These are phyloP conservation scores for Siphlonurus alternatus DNA, from an alignment of 2,888 invertebrate species.

Conservation along the genomic window DNA sequence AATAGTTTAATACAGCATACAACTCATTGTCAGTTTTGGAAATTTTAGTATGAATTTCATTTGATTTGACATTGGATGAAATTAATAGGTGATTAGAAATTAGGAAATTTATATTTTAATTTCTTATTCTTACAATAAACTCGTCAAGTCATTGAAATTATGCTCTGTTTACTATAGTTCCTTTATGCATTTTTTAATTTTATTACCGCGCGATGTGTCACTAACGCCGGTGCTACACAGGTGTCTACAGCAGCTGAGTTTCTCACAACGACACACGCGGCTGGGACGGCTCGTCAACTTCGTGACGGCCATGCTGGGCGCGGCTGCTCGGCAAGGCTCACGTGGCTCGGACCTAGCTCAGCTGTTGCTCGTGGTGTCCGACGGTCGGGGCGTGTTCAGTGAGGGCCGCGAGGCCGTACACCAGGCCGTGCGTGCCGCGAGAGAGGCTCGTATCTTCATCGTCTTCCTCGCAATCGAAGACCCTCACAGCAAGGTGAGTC, in stretches of 20 bases:
- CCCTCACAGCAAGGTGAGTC: slow-evolving; percentile 63
- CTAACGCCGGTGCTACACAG: too few species aligned
- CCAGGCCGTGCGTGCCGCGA: slow-evolving; percentile 63
- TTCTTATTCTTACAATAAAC: too few species aligned
- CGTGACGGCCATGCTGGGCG: slow-evolving; percentile 46
- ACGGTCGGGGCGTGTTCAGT: slow-evolving; percentile 83
- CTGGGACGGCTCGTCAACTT: slow-evolving; percentile 69
- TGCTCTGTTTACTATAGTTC: too few species aligned
- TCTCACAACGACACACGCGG: slow-evolving; percentile 78
- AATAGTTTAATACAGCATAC: too few species aligned
- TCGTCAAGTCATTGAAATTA: too few species aligned
- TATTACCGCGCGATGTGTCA: too few species aligned
- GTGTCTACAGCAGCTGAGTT: slow-evolving; percentile 62
- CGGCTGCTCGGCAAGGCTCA: slow-evolving; percentile 22
- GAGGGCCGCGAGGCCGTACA: slow-evolving; percentile 57
- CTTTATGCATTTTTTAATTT: too few species aligned
- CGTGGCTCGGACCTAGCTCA: slow-evolving; percentile 52
- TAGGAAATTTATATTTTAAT: too few species aligned
- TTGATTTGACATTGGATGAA: too few species aligned
- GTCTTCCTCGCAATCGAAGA: slow-evolving; percentile 95
- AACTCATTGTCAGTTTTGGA: too few species aligned
- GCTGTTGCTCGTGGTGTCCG: slow-evolving; percentile 80
- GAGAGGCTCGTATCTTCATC: slow-evolving; percentile 70
- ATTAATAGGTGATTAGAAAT: too few species aligned
- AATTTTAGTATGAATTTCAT: too few species aligned